Evolutionary conservation across 53 echinoderm and acorn worm species (phyloP).

Genomic region (Paracentrotus lividus): DNA sequence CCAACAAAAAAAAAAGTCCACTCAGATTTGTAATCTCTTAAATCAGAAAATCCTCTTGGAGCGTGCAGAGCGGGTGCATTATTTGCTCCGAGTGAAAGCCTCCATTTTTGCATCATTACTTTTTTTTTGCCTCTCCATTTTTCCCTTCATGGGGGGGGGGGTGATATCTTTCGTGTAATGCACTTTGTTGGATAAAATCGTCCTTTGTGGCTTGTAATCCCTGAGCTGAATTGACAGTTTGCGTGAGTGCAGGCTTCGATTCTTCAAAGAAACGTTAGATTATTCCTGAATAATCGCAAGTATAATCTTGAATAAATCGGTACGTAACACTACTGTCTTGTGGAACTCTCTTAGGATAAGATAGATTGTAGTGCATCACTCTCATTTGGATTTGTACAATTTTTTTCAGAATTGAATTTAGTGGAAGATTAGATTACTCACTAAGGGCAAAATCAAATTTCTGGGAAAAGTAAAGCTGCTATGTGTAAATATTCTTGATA

Average conservation of each 20-base stretch:
- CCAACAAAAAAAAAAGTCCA: conserved; percentile 8
- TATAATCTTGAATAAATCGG: conserved; percentile 23
- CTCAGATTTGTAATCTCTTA: conserved; percentile 71
- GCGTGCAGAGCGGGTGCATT: conserved; percentile 51
- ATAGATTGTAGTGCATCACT: neutral
- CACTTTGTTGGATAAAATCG: conserved; percentile 58
- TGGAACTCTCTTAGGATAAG: conserved; percentile 25
- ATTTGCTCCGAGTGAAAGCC: conserved; percentile 32
- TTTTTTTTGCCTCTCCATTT: neutral
- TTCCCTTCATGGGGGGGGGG: neutral
- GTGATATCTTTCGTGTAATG: conserved; percentile 58
- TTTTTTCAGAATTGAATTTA: neutral
- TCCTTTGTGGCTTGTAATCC: conserved; percentile 32
- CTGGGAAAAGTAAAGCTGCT: neutral
- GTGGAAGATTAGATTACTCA: neutral
- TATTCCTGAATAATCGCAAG: conserved; percentile 7
- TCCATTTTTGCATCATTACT: conserved; percentile 65
- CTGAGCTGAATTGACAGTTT: conserved; percentile 62
- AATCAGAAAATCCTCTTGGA: conserved; percentile 67
- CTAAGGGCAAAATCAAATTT: neutral
- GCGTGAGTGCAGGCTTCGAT: neutral
- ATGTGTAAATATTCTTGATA: neutral
- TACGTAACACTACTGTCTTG: neutral
- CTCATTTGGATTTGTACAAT: neutral
- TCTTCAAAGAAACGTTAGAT: conserved; percentile 8